A percentile compares a stretch with the other conserved stretches of the same genome.
Evolutionary conservation across 1,140 invertebrate genomes (phyloP).

Genomic region (Lysiphlebus fabarum): DNA sequence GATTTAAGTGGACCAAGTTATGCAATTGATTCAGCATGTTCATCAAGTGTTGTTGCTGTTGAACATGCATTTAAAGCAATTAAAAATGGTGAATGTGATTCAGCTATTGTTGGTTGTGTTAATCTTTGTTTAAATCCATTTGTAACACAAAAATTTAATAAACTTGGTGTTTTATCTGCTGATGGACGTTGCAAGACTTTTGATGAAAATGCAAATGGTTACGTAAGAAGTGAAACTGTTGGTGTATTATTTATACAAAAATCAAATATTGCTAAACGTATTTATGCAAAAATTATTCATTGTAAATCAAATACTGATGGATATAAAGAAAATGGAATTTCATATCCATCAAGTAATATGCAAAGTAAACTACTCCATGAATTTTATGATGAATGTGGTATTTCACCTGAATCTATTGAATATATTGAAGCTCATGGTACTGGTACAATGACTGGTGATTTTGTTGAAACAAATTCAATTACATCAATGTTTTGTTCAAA

Average conservation of each 20-base stretch:
- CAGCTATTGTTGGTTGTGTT: constrained; percentile 81
- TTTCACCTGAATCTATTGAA: constrained; percentile 67
- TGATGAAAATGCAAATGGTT: constrained; percentile 76
- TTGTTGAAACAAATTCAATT: constrained; percentile 71
- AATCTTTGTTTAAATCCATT: constrained; percentile 84
- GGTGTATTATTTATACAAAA: constrained; percentile 75
- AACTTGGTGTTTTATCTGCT: constrained; percentile 75
- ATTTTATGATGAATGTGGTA: constrained; percentile 79
- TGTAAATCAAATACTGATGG: constrained; percentile 74
- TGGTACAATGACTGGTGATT: constrained; percentile 76
- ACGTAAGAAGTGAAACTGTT: constrained; percentile 73
- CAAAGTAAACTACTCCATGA: constrained; percentile 77
- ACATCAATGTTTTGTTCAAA: too few species aligned
- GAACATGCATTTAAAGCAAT: constrained; percentile 79
- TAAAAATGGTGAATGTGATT: constrained; percentile 73
- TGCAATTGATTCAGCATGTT: constrained; percentile 85
- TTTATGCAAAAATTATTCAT: constrained; percentile 70
- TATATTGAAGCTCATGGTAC: constrained; percentile 94
- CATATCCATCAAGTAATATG: constrained; percentile 81
- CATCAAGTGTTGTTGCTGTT: constrained; percentile 81
- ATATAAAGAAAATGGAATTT: constrained; percentile 85
- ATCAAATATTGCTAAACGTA: constrained; percentile 69
- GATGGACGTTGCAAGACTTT: constrained; percentile 89
- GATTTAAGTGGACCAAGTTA: constrained; percentile 75
- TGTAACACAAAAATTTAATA: constrained; percentile 74